Conservation (phyloP, 2,797 vertebrate species). For the Coilia nasus region DNA sequence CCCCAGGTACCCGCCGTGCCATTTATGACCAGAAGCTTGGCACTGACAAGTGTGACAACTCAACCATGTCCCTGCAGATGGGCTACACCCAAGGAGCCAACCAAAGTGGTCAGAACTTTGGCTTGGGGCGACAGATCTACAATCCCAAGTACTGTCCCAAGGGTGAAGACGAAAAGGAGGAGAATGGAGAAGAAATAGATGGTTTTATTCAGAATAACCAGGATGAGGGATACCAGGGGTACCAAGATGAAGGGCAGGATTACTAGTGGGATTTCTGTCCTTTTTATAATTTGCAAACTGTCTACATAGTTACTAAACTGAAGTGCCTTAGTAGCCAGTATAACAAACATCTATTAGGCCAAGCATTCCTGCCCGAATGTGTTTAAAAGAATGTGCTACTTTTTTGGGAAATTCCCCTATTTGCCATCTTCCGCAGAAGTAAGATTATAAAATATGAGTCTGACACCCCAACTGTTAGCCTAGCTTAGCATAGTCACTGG, state of each 20-base stretch:
- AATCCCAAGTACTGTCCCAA: constrained; percentile 92
- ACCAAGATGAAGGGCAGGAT: constrained; percentile 77
- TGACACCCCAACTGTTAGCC: too few relatives aligned
- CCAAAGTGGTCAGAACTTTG: constrained; percentile 91
- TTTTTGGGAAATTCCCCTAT: too few relatives aligned
- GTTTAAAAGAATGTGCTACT: background rate
- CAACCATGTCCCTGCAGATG: constrained; percentile 95
- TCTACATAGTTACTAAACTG: background rate
- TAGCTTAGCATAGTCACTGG: too few relatives aligned
- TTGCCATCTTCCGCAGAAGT: too few relatives aligned
- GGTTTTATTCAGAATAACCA: constrained; percentile 69
- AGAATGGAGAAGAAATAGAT: constrained; percentile 31
- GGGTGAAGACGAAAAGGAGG: constrained; percentile 39
- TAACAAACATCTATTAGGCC: background rate
- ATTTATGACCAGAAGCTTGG: constrained; percentile 90
- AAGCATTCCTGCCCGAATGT: background rate
- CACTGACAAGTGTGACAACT: constrained; percentile 92
- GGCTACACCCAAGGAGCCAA: constrained; percentile 89
- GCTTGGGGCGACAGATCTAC: constrained; percentile 89
- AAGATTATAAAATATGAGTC: too few relatives aligned
- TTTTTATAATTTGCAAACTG: constrained; percentile 13
- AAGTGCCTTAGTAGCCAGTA: constrained; percentile 12
- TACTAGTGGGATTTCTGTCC: constrained; percentile 55
- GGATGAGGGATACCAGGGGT: constrained; percentile 77
- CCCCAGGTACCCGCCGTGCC: constrained; percentile 89